phyloP scores from a whole-genome alignment of 2,888 invertebrate genomes.

The Spodoptera littoralis region DNA sequence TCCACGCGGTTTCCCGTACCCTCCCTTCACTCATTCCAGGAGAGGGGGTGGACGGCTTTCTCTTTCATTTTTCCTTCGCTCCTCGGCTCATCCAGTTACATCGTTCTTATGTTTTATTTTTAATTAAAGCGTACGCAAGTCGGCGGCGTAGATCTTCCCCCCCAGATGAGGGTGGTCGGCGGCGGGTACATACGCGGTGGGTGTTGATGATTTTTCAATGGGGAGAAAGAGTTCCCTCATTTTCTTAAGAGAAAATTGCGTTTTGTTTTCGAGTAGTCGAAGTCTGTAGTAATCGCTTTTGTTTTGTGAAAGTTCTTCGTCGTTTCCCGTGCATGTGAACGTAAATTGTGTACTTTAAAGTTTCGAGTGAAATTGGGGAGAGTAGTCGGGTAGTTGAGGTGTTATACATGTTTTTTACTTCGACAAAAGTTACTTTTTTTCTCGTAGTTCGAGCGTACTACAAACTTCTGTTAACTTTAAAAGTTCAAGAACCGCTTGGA shows the following conservation, averaged over 20 bases:
- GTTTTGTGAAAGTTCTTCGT: constrained; percentile 83
- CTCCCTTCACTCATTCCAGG: constrained; percentile 65
- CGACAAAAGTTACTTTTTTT: constrained; percentile 56
- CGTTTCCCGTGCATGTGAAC: constrained; percentile 82
- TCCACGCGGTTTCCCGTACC: constrained; percentile 76
- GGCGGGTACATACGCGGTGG: constrained; percentile 85
- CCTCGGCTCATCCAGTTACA: constrained; percentile 89
- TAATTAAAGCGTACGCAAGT: constrained; percentile 90
- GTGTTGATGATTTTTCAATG: constrained; percentile 89
- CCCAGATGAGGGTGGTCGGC: constrained; percentile 67
- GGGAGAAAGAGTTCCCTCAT: constrained; percentile 89
- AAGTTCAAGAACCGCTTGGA: constrained; percentile 22
- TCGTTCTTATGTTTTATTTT: constrained; percentile 90
- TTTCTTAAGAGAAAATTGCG: constrained; percentile 89
- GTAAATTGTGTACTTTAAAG: constrained; percentile 86
- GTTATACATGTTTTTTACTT: constrained; percentile 63
- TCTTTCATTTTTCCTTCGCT: constrained; percentile 89
- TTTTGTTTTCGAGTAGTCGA: constrained; percentile 89
- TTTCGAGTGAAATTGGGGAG: constrained; percentile 78
- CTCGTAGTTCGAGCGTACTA: constrained; percentile 22
- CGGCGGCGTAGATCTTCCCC: constrained; percentile 87
- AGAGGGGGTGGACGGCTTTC: constrained; percentile 86
- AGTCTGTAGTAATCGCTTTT: constrained; percentile 89
- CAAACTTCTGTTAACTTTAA: constrained; percentile 29
- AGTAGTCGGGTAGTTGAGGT: constrained; percentile 76